Evolutionary conservation across 2,797 vertebrate species (phyloP).

Genomic region (Esox lucius): DNA sequence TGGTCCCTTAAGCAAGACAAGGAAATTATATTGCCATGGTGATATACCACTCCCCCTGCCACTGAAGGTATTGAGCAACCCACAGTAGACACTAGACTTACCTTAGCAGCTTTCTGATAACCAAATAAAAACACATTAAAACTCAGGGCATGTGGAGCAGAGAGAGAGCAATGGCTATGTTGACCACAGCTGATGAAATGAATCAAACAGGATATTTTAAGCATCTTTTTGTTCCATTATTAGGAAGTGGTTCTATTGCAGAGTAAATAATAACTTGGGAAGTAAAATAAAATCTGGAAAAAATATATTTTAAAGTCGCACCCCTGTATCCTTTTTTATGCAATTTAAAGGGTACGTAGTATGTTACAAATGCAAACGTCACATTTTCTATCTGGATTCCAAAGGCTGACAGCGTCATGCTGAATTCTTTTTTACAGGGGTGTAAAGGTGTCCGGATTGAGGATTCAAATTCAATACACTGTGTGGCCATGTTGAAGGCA

Average conservation of each 20-base stretch:
- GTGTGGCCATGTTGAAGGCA: too few species aligned
- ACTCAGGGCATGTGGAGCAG: constrained; percentile 3
- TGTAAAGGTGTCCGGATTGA: too few species aligned
- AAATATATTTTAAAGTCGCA: background rate
- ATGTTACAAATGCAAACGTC: too few species aligned
- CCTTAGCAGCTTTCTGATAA: constrained; percentile 36
- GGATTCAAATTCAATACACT: too few species aligned
- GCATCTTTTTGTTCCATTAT: background rate
- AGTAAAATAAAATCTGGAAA: background rate
- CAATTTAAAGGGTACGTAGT: too few species aligned
- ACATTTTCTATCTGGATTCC: too few species aligned
- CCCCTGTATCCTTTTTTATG: background rate
- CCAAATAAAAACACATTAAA: constrained; percentile 39
- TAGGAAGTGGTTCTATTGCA: background rate
- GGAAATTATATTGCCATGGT: constrained; percentile 58
- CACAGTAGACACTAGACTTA: constrained; percentile 20
- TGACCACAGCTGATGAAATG: background rate
- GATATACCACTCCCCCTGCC: constrained; percentile 46
- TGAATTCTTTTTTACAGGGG: too few species aligned
- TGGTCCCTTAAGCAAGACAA: constrained; percentile 56
- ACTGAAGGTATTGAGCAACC: constrained; percentile 40
- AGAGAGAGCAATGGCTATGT: background rate
- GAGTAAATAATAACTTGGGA: background rate
- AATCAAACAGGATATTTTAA: constrained; percentile 8
- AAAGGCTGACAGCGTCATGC: too few species aligned